These are phyloP conservation scores for Chelidonichthys spinosus DNA, from an alignment of 2,797 vertebrate species.

Conservation along the genomic window DNA sequence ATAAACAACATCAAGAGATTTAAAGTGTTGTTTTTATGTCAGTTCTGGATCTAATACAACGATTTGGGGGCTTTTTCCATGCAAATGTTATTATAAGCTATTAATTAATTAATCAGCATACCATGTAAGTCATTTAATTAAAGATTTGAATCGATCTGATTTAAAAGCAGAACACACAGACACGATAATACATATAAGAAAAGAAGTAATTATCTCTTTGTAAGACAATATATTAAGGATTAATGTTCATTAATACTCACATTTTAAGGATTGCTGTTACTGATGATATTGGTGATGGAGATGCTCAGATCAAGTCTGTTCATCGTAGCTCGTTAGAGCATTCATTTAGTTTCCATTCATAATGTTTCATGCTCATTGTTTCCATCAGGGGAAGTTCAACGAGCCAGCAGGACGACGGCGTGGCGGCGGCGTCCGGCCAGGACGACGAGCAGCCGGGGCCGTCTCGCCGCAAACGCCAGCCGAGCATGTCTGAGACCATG, in stretches of 20 bases:
- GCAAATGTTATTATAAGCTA: accelerated
- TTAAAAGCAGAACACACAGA: not conserved
- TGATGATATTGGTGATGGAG: not conserved
- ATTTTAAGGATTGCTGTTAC: not conserved
- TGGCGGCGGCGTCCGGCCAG: slow-evolving; percentile 65
- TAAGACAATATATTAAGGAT: not conserved
- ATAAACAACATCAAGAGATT: too few species aligned
- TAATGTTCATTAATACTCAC: not conserved
- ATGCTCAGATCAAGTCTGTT: too few species aligned
- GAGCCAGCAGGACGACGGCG: slow-evolving; percentile 74
- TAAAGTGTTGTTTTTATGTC: too few species aligned
- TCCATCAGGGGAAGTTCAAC: slow-evolving; percentile 86
- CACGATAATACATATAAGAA: not conserved
- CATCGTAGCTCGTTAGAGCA: not conserved
- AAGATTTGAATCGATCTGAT: not conserved
- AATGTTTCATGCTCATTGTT: slow-evolving; percentile 11
- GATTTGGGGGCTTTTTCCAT: not conserved
- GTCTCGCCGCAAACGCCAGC: slow-evolving; percentile 91
- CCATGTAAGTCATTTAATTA: not conserved
- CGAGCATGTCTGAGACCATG: slow-evolving; percentile 97
- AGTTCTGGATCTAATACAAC: too few species aligned
- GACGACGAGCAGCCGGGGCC: slow-evolving; percentile 91
- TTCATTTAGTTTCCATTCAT: not conserved
- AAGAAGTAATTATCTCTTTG: not conserved
- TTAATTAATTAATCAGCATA: not conserved